Base-by-base conservation (phyloP, 2,888 invertebrate genomes). In the Cyclophora albipunctata region DNA sequence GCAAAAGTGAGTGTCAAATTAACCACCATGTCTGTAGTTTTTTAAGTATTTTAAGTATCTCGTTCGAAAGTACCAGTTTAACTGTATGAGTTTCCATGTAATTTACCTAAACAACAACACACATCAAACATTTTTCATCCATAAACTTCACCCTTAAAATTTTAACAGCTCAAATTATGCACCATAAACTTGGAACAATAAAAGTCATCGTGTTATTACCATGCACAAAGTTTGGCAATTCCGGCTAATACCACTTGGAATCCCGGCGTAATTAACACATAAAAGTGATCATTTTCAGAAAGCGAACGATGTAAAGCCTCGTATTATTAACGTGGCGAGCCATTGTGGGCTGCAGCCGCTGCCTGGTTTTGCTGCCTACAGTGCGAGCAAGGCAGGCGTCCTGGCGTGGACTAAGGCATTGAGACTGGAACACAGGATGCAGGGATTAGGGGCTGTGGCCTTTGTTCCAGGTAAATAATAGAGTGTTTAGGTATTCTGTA, bases 321-420 rank as follows among this genome's bases (percentile, higher is more conserved):
- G 96, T 57, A 84, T 97, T 50, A 92, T 97, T 53, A 94, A 93
- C 63, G 84, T 97, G n/a, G 92, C 93, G 3, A 96, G 96, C 69
- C 96, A 97, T 70, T 96, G 96, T 73, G 93, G 94, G 0, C 78
- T 84, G 68, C 93, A 89, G 74, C 92, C 88, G 6, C 78, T 96
- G 47, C 96, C 96, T 0, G 93, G 94, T 0, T 84, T 96, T 52
- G 89, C 92, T 0, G 90, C 93, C 1, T 97, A 97, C 78, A 92
- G 93, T 20, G 95, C 95, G 1, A 94, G 94, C 7, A 97, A 97
- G 80, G 92, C 94, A 1, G 97, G 92, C 0, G 70, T 97, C 3
- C 78, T 91, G 45, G 93, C 92, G 2, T 96, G 94, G 92, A 91
- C 91, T 7, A 91, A 92, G 54, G 90, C 93, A 4, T 78, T 97